Base-by-base conservation (phyloP, 2,113 vertebrate genomes). In the Oryzias woworae region DNA sequence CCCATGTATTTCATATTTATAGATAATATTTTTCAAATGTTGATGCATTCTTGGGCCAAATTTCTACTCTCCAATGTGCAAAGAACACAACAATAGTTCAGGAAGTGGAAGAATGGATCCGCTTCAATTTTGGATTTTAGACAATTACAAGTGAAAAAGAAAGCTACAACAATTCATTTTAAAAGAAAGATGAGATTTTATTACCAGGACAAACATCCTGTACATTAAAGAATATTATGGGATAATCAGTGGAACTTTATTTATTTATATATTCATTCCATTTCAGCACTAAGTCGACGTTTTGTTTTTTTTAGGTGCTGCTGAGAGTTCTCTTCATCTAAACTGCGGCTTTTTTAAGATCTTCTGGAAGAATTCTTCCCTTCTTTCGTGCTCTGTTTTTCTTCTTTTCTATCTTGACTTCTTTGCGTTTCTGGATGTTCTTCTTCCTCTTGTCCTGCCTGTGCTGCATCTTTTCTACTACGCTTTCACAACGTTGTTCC, bases 391-490 rank as follows among this genome's bases (percentile, higher is more conserved):
- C 95, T 58, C 57, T 90, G 56, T 93, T 82, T 77, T 95, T 95
- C 64, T 93, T 95, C 66, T 89, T 93, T 80, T 96, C 94, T 0
- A 86, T 66, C 62, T 73, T 92, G 3, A 78, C 86, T 0, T 69
- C 67, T 58, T 94, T 95, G 71, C 84, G 93, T 80, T 76, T 94
- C 79, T 87, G 90, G 70, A 98, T 84, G 88, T 98, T 97, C 83
- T 68, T 94, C 3, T 84, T 87, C 14, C 97, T 91, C 85, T 91
- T 94, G 66, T 98, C 94, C 86, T 99, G 97, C 6, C 91, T 79
- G 17, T 88, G 88, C 62, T 96, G 94, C 94, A 98, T 96, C 91
- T 91, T 95, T 22, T 92, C 93, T 1, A 94, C 73, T 51, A 96
- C 81, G 0, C 81, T 84, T 1, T 92, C 90, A 0, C 93, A 92